Percentiles rank a stretch among this genome's conserved stretches.
Conservation (phyloP, 2,888 invertebrate genomes). For the Ormyrus pomaceus region DNA sequence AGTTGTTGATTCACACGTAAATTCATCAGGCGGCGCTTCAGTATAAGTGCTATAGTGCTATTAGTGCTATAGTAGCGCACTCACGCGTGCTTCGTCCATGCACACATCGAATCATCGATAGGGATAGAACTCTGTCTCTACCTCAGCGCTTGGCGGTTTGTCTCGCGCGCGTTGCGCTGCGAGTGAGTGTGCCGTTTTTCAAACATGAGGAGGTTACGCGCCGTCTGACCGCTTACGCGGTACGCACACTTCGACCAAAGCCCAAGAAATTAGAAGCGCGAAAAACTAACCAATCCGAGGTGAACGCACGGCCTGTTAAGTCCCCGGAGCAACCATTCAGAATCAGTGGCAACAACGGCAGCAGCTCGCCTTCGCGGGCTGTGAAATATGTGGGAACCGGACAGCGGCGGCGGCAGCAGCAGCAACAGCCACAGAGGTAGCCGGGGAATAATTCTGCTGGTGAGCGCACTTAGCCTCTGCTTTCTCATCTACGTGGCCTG, state of each 20-base stretch:
- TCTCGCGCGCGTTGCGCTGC: background rate
- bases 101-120: no score
- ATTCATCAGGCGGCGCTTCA: background rate
- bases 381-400: conserved; percentile 55
- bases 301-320: background rate
- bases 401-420: conserved; percentile 17
- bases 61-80: no score
- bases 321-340: background rate
- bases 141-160: background rate
- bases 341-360: conserved; percentile 3
- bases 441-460: conserved; percentile 67
- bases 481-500: conserved; percentile 68
- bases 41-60: no score
- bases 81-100: no score
- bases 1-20: background rate
- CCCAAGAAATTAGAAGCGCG: background rate
- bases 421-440: conserved; percentile 35
- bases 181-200: conserved; percentile 25
- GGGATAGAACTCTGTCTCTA: no score
- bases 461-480: conserved; percentile 68
- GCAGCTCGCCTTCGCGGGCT: conserved; percentile 43
- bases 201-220: conserved; percentile 41
- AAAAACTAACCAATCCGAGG: conserved; percentile 8
- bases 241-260: background rate
- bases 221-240: background rate